phyloP scores from a whole-genome alignment of 2,113 vertebrate species.

The Neolamprologus cancellatus region DNA sequence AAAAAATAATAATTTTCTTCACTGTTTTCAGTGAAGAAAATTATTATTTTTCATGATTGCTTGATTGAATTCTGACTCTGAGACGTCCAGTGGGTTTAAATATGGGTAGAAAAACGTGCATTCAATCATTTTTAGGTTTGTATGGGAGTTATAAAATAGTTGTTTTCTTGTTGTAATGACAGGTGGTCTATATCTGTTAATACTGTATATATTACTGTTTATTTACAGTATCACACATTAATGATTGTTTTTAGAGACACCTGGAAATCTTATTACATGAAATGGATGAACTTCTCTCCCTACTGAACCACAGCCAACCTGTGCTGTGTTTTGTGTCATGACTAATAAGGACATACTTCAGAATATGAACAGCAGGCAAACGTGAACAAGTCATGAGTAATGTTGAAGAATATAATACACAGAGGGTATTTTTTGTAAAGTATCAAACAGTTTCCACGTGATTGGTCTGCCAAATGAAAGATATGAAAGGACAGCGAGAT shows the following conservation, averaged over 20 bases:
- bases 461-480: not conserved
- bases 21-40: not conserved
- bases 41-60: not conserved
- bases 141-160: not conserved
- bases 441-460: not conserved
- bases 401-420: not conserved
- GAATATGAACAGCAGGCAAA: not conserved
- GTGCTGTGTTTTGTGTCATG: not conserved
- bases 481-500: not conserved
- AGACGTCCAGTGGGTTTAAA: not conserved
- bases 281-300: not conserved
- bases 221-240: not conserved
- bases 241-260: not conserved
- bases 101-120: not conserved
- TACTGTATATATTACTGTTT: not conserved
- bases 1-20: not conserved
- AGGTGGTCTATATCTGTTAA: not conserved
- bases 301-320: not conserved
- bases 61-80: not conserved
- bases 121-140: not conserved
- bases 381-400: not conserved
- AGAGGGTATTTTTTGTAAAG: not conserved
- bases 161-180: not conserved
- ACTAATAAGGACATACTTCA: not conserved
- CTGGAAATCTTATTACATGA: not conserved